phyloP scores from a whole-genome alignment of 2,888 invertebrate species.

The Alcis repandata region DNA sequence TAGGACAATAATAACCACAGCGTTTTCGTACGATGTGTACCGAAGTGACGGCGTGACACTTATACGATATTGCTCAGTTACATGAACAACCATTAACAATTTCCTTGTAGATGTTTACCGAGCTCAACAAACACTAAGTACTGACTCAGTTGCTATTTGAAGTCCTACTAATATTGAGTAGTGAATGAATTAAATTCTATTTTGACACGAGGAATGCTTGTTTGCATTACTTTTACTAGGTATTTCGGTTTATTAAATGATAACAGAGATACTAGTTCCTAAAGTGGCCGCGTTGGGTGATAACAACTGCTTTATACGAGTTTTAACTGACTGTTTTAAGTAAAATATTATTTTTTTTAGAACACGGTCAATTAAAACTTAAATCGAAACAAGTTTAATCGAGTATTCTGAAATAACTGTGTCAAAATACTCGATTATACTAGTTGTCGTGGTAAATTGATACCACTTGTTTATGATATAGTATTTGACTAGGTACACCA shows the following conservation, averaged over 20 bases:
- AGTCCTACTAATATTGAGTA: conserved; percentile 5
- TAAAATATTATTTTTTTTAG: background rate
- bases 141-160: conserved; percentile 19
- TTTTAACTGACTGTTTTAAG: conserved; percentile 2
- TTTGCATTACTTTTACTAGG: conserved; percentile 7
- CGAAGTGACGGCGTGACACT: conserved; percentile 49
- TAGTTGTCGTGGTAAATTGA: background rate
- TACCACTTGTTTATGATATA: background rate
- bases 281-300: conserved; percentile 13
- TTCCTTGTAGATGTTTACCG: conserved; percentile 11
- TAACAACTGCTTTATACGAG: conserved; percentile 36
- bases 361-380: no score
- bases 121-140: conserved; percentile 15
- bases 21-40: conserved; percentile 63
- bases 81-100: conserved; percentile 23
- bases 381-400: no score
- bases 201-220: conserved; percentile 1
- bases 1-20: conserved; percentile 58
- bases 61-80: conserved; percentile 49
- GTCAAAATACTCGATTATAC: conserved; percentile 16
- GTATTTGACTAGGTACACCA: background rate
- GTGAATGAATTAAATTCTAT: conserved; percentile 15
- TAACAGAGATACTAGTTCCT: conserved; percentile 15
- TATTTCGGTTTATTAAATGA: conserved; percentile 17
- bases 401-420: background rate